Evolutionary conservation across 2,888 invertebrate genomes (phyloP).

Genomic region (Volucella inflata): DNA sequence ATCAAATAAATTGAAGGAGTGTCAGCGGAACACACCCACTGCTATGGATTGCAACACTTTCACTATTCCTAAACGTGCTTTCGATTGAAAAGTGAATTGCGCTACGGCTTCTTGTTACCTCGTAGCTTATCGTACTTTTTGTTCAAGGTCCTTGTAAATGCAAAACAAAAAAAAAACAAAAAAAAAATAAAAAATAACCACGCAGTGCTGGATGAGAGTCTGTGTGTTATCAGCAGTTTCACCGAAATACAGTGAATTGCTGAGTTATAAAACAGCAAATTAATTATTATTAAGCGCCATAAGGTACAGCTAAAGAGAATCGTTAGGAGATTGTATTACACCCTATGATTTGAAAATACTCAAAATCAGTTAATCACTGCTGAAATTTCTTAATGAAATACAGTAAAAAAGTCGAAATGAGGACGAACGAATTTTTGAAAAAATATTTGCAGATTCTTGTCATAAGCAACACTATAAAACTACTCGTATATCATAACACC

Average conservation of each 20-base stretch:
- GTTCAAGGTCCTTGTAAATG: constrained; percentile 71
- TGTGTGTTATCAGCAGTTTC: constrained; percentile 60
- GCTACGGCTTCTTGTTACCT: constrained; percentile 44
- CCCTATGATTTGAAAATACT: neutral
- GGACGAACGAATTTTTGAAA: too few species aligned
- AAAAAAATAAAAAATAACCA: neutral
- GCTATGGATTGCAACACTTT: constrained; percentile 52
- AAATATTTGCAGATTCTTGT: too few species aligned
- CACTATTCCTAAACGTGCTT: constrained; percentile 62
- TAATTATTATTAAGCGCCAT: constrained; percentile 5
- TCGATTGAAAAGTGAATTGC: constrained; percentile 60
- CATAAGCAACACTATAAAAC: too few species aligned
- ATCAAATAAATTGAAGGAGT: neutral
- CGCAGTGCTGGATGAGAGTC: constrained; percentile 26
- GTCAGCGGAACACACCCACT: constrained; percentile 28
- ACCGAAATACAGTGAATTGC: constrained; percentile 60
- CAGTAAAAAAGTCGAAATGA: too few species aligned
- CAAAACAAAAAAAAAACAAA: constrained; percentile 39
- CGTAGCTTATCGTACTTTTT: constrained; percentile 68
- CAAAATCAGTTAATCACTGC: too few species aligned
- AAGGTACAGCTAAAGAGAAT: neutral
- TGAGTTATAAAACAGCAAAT: constrained; percentile 16
- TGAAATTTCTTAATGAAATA: too few species aligned
- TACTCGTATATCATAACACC: too few species aligned
- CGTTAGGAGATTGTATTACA: neutral